Conservation (phyloP, 2,113 vertebrate genomes). For the Trichechus manatus region DNA sequence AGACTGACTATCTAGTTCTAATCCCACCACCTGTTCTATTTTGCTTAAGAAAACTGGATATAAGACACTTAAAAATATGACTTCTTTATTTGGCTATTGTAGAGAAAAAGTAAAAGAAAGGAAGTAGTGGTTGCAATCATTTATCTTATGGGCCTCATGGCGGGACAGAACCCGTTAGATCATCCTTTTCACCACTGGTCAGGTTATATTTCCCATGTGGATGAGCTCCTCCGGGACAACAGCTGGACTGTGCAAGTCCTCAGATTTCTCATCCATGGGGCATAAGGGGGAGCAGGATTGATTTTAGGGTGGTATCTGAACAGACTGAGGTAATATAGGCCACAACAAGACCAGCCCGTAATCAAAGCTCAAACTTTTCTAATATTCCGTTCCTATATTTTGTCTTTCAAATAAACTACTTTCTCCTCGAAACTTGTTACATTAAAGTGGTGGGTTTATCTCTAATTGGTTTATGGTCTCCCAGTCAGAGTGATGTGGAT, state of each 20-base stretch:
- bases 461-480: background rate
- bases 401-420: background rate
- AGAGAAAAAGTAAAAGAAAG: background rate
- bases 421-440: background rate
- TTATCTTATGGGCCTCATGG: background rate
- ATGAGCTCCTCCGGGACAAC: background rate
- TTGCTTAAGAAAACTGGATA: background rate
- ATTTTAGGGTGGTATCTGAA: background rate
- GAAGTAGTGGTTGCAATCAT: background rate
- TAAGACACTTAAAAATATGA: background rate
- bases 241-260: background rate
- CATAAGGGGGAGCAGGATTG: background rate
- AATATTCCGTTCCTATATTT: background rate
- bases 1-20: background rate
- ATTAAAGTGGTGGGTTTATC: background rate
- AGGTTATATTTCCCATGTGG: background rate
- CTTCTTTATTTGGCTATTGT: background rate
- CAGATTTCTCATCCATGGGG: background rate
- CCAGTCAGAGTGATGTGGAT: background rate
- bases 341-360: too few species aligned
- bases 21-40: background rate
- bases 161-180: background rate
- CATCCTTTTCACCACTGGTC: background rate
- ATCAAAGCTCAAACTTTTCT: background rate
- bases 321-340: accelerated